phyloP scores from a whole-genome alignment of 2,113 vertebrate species.

The Stigmatopora nigra region DNA sequence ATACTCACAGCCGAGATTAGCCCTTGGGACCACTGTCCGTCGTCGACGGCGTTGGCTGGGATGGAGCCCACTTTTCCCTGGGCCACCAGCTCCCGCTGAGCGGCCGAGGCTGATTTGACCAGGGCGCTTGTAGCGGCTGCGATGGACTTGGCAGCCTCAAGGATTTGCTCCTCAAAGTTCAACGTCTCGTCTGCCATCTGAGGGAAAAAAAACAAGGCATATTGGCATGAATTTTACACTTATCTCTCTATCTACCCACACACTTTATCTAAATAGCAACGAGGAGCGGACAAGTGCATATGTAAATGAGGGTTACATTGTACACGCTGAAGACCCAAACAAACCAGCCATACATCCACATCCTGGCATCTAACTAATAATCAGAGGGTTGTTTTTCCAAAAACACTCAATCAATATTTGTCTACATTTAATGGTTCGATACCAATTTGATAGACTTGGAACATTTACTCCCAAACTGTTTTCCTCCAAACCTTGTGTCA shows the following conservation, averaged over 20 bases:
- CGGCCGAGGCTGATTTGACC: constrained; percentile 95
- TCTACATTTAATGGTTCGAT: background rate
- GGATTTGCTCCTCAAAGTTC: constrained; percentile 98
- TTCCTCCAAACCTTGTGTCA: no score
- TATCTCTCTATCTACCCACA: no score
- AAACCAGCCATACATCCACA: background rate
- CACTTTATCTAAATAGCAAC: background rate
- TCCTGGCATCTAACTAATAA: background rate
- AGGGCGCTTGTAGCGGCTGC: constrained; percentile 96
- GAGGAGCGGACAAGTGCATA: background rate
- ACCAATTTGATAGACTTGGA: background rate
- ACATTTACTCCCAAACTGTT: no score
- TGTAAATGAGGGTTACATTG: background rate
- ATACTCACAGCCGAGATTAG: constrained; percentile 95
- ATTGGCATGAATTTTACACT: background rate
- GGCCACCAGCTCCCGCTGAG: constrained; percentile 95
- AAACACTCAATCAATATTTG: no score
- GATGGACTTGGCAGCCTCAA: constrained; percentile 97
- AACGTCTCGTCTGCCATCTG: constrained; percentile 95
- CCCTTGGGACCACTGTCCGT: constrained; percentile 98
- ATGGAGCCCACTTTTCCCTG: constrained; percentile 98
- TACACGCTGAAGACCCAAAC: background rate
- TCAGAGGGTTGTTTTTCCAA: background rate
- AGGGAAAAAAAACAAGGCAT: constrained; percentile 1
- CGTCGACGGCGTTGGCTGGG: constrained; percentile 93